Conservation (phyloP, 1,140 invertebrate species). For the Asobara japonica region DNA sequence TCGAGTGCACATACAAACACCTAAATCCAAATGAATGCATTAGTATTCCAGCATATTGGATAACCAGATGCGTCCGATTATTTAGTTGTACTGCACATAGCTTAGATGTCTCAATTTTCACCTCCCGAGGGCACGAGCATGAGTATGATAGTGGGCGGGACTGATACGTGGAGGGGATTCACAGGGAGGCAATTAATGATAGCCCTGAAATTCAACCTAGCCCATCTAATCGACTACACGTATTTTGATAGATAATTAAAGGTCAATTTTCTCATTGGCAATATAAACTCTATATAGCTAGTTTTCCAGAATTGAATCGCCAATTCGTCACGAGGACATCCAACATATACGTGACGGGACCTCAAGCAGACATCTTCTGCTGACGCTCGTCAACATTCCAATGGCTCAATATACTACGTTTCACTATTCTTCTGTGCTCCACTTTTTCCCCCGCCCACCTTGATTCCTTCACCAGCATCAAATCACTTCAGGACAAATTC, state of each 20-base stretch:
- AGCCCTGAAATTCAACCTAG: neutral
- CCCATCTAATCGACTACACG: neutral
- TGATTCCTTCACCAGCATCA: too few relatives aligned
- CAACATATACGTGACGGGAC: neutral
- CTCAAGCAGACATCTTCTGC: neutral
- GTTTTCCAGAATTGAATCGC: neutral
- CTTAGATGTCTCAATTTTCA: neutral
- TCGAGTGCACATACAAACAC: neutral
- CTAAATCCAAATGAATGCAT: constrained; percentile 30
- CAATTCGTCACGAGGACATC: neutral
- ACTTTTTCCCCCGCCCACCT: neutral
- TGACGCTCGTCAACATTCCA: constrained; percentile 15
- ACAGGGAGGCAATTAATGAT: neutral
- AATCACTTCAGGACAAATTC: neutral
- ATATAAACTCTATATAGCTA: neutral
- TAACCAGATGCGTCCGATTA: neutral
- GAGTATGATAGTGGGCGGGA: neutral
- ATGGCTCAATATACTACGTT: neutral
- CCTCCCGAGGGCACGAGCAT: neutral
- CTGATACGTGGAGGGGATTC: neutral
- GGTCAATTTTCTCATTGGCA: neutral
- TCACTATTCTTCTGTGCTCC: neutral
- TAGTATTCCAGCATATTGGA: constrained; percentile 48
- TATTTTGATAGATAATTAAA: constrained; percentile 1
- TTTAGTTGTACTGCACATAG: constrained; percentile 17